Evolutionary conservation across 2,113 vertebrate species (phyloP).

Genomic region (Sprattus sprattus): DNA sequence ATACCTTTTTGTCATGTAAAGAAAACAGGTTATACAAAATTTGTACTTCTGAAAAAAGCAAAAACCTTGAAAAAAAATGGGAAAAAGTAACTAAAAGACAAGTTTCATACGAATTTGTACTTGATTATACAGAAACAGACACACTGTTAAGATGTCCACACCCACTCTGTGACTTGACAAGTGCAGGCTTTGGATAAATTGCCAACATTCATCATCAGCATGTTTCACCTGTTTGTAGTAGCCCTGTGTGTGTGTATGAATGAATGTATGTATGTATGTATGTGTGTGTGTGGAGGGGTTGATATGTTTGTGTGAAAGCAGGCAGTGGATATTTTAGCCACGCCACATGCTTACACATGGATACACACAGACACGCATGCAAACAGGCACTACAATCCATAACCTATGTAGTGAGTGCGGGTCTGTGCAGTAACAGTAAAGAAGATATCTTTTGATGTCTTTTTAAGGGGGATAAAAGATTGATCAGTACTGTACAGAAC

Average conservation of each 20-base stretch:
- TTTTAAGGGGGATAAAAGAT: background rate
- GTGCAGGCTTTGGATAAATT: slow-evolving; percentile 60
- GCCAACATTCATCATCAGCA: slow-evolving; percentile 76
- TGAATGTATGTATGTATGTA: background rate
- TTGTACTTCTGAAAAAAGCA: slow-evolving; percentile 56
- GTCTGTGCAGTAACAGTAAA: background rate
- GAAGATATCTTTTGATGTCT: background rate
- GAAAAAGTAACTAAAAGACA: slow-evolving; percentile 28
- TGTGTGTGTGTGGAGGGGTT: background rate
- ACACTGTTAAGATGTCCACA: slow-evolving; percentile 57
- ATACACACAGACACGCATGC: background rate
- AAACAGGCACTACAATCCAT: background rate
- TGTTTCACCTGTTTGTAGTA: slow-evolving; percentile 42
- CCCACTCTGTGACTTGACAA: slow-evolving; percentile 52
- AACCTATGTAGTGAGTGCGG: background rate
- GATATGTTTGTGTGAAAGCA: background rate
- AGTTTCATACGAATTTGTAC: slow-evolving; percentile 75
- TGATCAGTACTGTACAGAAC: slow-evolving; percentile 31
- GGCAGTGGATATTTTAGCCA: background rate
- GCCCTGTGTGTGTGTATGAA: slow-evolving; percentile 6
- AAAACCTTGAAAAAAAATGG: slow-evolving; percentile 28
- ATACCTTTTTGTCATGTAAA: slow-evolving; percentile 66
- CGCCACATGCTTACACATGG: background rate
- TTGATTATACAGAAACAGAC: slow-evolving; percentile 52
- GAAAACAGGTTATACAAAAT: slow-evolving; percentile 60